Base-by-base conservation (phyloP, 2,888 invertebrate species). In the Lepidocyrtoides sp. region DNA sequence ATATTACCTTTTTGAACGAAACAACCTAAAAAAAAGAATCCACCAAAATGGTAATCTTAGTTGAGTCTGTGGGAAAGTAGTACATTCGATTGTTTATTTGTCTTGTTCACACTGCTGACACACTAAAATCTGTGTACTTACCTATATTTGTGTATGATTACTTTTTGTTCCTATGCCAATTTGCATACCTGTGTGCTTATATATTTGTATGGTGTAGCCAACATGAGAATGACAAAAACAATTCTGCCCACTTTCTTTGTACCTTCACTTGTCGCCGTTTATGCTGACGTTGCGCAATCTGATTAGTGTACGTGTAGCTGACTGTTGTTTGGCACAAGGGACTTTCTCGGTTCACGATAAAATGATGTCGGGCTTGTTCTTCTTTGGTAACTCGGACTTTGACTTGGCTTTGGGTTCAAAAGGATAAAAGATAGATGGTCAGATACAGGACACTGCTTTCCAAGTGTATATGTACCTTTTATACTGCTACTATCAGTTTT, bases 331-430 rank as follows among this genome's bases (percentile, higher is more conserved):
- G 17, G 54, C 54, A 17, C 17, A 54, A 51, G 8, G 14, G 10
- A 8, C 26, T 60, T 26, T 60, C 26, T 4, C 3, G 17, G 60
- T 2, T 20, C 20, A 20, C 20, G 57, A 3, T 26, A 4, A 60
- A 2, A 14, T 60, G 26, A 7, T 26, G 60, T 60, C 60, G 26
- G 23, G 23, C 23, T 0, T 54, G 1, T 17, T 60, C 14, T 60
- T 12, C 20, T 17, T 23, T 60, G 60, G 10, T n/a, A n/a, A n/a
- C n/a, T n/a, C n/a, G n/a, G n/a, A n/a, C 60, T 26, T 60, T 66
- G 66, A 32, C 66, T 66, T 66, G 66, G n/a, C 66, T 66, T 66
- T 60, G 66, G 32, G 32, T 66, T 66, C 66, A 32, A 66, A 66
- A 2, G 66, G 66, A 66, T 29, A 41, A 75, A 69, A 69, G n/a